These are phyloP conservation scores for Stenolophus ochropezus DNA, from an alignment of 2,888 invertebrate species.

Conservation along the genomic window DNA sequence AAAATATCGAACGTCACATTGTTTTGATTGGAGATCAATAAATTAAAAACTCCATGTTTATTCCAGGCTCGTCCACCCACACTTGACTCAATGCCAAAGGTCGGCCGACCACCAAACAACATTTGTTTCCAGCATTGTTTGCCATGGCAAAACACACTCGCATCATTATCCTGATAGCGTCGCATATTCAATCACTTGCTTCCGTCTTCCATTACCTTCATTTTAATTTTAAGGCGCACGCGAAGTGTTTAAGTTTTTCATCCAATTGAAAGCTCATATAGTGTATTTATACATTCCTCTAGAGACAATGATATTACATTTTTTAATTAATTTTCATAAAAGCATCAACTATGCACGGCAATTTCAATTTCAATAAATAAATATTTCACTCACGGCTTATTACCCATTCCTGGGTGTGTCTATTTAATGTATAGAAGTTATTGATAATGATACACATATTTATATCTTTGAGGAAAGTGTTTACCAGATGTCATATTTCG, in stretches of 20 bases:
- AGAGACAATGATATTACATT: not conserved
- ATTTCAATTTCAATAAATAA: too few species aligned
- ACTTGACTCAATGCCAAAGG: slow-evolving; percentile 30
- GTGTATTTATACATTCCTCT: not conserved
- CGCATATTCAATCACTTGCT: not conserved
- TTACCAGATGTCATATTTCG: too few species aligned
- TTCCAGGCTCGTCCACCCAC: slow-evolving; percentile 4
- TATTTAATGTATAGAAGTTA: too few species aligned
- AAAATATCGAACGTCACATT: not conserved
- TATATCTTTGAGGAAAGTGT: too few species aligned
- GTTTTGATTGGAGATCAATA: slow-evolving; percentile 3
- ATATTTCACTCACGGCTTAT: too few species aligned
- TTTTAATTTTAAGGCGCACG: not conserved
- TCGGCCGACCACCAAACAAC: not conserved
- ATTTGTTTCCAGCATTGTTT: not conserved
- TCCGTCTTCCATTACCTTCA: not conserved
- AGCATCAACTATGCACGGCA: too few species aligned
- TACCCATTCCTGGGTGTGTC: too few species aligned
- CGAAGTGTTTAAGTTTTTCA: not conserved
- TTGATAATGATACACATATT: too few species aligned
- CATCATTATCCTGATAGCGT: not conserved
- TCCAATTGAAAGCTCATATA: not conserved
- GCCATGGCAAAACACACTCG: not conserved
- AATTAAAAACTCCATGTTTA: slow-evolving; percentile 7
- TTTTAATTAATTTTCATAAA: not conserved